Base-by-base conservation (phyloP, 2,797 vertebrate genomes). In the Acanthornis magna region DNA sequence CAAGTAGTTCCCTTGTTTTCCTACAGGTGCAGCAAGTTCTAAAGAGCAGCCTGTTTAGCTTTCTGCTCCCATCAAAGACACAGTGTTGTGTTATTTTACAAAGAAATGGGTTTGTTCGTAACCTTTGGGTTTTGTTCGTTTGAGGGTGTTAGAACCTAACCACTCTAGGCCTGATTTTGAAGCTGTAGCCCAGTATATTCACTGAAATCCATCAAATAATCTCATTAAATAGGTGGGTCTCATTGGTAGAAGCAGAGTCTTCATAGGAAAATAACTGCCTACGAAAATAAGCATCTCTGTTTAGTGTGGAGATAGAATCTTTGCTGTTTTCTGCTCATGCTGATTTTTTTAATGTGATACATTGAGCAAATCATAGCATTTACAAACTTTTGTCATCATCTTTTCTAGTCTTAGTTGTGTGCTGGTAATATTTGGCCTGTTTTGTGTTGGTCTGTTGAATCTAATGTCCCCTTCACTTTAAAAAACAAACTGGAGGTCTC, bases 321-420 rank as follows among this genome's bases (percentile, higher is more conserved):
- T 72, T 85, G 42, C 53, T 91, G 8, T 88, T 94, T 95, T 62
- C 48, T 58, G 45, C 22, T 61, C 3, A 0, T 58, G 16, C 61
- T 91, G 60, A 45, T 67, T 48, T 82, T 25, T 48, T 8, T 42
- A 16, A 7, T 50, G 21, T 65, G 43, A 26, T 65, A 58, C 36
- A 48, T 30, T 42, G 27, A 94, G 43, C 30, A 88, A 97, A 88
- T 42, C 4, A 45, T 67, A 27, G 21, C 40, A 48, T 81, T 87
- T 91, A 96, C 71, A n/a, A 70, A 21, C 36, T 91, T 65, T n/a
- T 62, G 7, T 79, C 60, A 85, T 91, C 20, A 50, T 36, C 40
- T 90, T 94, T 90, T 89, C 61, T 86, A 75, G 67, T 73, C 54
- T 78, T 91, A 82, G 76, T 95, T 95, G 70, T 47, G 60, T 61